Percentiles rank a stretch among this genome's conserved stretches.
phyloP scores from a whole-genome alignment of 2,797 vertebrate species.

The Otolemur crassicaudatus region DNA sequence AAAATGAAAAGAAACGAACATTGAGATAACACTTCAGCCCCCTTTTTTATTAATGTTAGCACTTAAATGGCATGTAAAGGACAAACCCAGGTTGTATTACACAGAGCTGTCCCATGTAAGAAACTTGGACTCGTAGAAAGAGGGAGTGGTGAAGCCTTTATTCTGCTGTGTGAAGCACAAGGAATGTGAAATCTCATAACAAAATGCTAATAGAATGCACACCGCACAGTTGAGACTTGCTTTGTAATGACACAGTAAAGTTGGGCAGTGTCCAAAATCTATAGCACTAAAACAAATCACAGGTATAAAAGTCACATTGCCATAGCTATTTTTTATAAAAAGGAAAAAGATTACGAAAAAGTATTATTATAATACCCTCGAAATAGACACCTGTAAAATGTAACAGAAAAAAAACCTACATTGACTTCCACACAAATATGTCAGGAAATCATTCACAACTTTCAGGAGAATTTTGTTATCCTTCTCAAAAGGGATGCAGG shows the following conservation, averaged over 20 bases:
- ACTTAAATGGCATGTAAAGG: not conserved
- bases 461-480: not conserved
- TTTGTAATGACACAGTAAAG: not conserved
- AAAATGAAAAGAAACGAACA: not conserved
- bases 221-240: not conserved
- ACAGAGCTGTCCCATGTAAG: not conserved
- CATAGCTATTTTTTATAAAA: not conserved
- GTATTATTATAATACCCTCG: not conserved
- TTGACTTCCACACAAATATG: not conserved
- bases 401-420: not conserved
- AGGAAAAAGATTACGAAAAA: not conserved
- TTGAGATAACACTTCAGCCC: not conserved
- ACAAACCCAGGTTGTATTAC: not conserved
- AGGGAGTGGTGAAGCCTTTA: rapidly evolving
- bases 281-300: not conserved
- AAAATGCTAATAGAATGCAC: rapidly evolving
- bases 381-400: not conserved
- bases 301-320: not conserved
- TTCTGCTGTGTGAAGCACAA: not conserved
- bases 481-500: not conserved
- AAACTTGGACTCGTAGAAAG: not conserved
- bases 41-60: not conserved
- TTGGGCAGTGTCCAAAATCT: not conserved
- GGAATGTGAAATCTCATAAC: not conserved
- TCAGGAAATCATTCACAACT: not conserved